Evolutionary conservation across 2,797 vertebrate species (phyloP).

Genomic region (Rhincodon typus): DNA sequence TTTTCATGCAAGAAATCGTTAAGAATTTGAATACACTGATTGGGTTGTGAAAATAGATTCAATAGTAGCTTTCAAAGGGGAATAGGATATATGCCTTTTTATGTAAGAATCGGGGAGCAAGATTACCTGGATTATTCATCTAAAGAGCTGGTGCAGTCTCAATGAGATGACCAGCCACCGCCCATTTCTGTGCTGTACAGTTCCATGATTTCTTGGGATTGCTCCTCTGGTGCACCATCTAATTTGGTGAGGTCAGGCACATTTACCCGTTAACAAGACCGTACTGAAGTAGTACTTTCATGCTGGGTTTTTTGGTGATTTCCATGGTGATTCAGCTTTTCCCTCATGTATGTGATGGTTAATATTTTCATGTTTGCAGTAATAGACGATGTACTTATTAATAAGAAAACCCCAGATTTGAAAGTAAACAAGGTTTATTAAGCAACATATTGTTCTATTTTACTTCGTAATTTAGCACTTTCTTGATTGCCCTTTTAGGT

Average conservation of each 20-base stretch:
- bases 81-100: not conserved
- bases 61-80: not conserved
- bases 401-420: not conserved
- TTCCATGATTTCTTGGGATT: not conserved
- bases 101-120: not conserved
- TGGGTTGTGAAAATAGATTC: not conserved
- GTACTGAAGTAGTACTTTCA: not conserved
- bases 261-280: not conserved
- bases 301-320: not conserved
- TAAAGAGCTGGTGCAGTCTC: not conserved
- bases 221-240: not conserved
- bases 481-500: not conserved
- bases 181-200: not conserved
- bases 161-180: not conserved
- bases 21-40: not conserved
- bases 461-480: not conserved
- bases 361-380: not conserved
- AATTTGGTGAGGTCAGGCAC: not conserved
- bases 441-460: not conserved
- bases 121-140: not conserved
- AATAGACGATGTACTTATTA: not conserved
- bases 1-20: not conserved
- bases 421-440: not conserved
- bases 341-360: not conserved
- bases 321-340: not conserved